Base-by-base conservation (phyloP, 2,888 invertebrate species). In the Pasiphila rectangulata region DNA sequence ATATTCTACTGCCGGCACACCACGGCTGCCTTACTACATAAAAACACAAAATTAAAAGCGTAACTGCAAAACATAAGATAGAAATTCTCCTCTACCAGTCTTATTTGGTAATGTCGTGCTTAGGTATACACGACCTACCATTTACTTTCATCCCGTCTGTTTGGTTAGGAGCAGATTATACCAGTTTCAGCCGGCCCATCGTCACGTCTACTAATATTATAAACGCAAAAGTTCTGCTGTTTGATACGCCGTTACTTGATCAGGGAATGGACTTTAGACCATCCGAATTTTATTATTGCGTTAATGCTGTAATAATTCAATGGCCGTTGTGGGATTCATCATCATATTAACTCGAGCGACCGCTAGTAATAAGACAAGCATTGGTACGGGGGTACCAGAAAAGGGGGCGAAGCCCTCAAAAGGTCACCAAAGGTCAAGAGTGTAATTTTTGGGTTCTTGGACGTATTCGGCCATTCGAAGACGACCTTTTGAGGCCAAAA, bases 101-200 rank as follows among this genome's bases (percentile, higher is more conserved):
- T 9, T 19, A 19, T 32, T 32, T 2, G 10, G 5, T 32, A 6
- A 32, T 32, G 17, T 9, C 32, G 9, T 32, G n/a, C 17, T 32
- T 9, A 17, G 17, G 32, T 32, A 19, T 24, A 24, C 61, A 46
- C 62, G 55, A 63, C 56, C 56, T 52, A 50, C 54, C 60, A 62
- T 67, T 54, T 40, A 46, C 58, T 57, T 61, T 56, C 56, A 54
- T 67, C 65, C 61, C 56, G 44, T 58, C 45, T 68, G 68, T 71
- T 70, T 71, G 63, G 54, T 68, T 69, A 71, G 68, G 69, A 67
- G 61, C 67, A 51, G 69, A 67, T 70, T 68, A 63, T 61, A 64
- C 52, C 61, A 57, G 61, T 63, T 67, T 61, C 59, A 55, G 57
- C 54, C 59, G 58, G 32, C 56, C 57, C 63, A 64, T 67, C n/a